Evolutionary conservation across 1,140 invertebrate species (phyloP), one percentile per base, ranked within the genome.

Genomic region (Brachionus asplanchnoidis): DNA sequence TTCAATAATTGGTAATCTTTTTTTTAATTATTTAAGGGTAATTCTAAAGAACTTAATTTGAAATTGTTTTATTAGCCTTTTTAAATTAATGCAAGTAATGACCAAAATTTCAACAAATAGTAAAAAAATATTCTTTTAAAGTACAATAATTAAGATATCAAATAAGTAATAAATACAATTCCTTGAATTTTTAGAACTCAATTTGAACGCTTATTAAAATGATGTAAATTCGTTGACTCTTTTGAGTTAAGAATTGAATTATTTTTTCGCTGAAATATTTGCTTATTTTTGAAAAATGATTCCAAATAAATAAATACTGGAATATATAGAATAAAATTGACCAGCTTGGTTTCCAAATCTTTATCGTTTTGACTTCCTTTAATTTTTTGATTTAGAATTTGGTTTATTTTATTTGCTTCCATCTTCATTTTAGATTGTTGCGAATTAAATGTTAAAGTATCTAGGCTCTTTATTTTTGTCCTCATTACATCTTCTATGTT

Each of bases 201-300:
- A 46, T 46, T 46, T 46, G 44, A 46, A n/a, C 53, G 53, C 53
- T 23, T 60, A 20, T 60, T 60, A 60, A 60, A 60, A 23, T 60
- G 2, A 60, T 60, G 53, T 8, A 60, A 26, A 60, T 60, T 20
- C 20, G 53, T 60, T 26, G 53, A 60, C 53, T 60, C 53, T 32
- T 68, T 68, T 6, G 26, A 14, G 66, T 68, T 14, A 32, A 73
- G 36, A 73, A 73, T 73, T 42, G 36, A 73, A 42, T 73, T 73
- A 20, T 73, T 73, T 73, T 73, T 77, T 77, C 73, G 26, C 46
- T 77, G 73, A 50, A 77, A 77, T 50, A 77, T 77, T 50, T 46
- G 40, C 42, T 77, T 77, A 50, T 77, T 77, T 77, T 50, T 77
- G 50, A 77, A 50, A 77, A 77, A 46, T 14, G 73, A 26, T n/a